These are phyloP conservation scores for Nineta flava DNA, from an alignment of 2,888 invertebrate species.

Conservation along the genomic window DNA sequence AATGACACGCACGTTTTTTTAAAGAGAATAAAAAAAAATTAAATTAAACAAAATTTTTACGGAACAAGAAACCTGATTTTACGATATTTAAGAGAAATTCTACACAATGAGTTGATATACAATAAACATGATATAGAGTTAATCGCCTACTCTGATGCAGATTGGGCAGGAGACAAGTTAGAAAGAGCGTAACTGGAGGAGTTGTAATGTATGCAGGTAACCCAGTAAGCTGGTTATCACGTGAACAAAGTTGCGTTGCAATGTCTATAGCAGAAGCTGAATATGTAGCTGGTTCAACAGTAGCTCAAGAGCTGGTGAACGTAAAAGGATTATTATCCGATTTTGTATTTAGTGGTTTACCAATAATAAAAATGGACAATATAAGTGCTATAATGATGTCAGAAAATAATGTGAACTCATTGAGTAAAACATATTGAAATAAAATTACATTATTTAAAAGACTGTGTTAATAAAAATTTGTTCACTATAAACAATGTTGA, in stretches of 20 bases:
- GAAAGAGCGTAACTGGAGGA: background rate
- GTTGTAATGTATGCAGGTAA: background rate
- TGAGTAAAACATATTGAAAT: no score
- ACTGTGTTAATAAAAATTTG: no score
- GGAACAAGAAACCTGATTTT: background rate
- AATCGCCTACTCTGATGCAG: background rate
- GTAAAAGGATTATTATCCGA: background rate
- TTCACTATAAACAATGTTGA: no score
- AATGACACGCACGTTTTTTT: no score
- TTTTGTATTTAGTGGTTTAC: background rate
- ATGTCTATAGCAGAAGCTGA: background rate
- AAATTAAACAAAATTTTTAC: background rate
- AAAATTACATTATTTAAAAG: no score
- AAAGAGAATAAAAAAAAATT: no score
- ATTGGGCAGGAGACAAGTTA: background rate
- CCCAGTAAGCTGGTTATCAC: background rate
- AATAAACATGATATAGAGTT: background rate
- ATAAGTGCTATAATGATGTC: background rate
- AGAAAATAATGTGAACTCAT: background rate
- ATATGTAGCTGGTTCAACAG: background rate
- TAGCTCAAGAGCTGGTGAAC: background rate
- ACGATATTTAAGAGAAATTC: background rate
- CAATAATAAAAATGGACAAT: background rate
- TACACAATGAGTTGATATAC: background rate
- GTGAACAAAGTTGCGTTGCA: background rate